Conservation (phyloP, 2,113 vertebrate genomes). For the Callocephalon fimbriatum region DNA sequence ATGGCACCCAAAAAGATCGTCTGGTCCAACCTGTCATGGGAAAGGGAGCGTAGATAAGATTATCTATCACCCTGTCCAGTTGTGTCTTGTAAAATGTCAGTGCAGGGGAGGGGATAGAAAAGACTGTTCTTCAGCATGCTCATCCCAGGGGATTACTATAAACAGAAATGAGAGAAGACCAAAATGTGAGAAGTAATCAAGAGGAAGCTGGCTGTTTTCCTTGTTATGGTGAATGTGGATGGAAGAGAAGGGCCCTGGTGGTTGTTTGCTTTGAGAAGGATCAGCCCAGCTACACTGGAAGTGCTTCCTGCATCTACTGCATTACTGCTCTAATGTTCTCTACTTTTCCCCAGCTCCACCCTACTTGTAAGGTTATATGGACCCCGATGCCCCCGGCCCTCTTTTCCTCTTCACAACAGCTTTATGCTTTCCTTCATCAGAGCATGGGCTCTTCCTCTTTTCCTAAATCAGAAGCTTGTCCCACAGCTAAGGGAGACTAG, state of each 20-base stretch:
- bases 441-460: not conserved
- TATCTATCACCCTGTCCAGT: not conserved
- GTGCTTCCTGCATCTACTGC: not conserved
- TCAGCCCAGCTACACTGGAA: not conserved
- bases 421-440: not conserved
- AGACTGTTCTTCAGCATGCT: not conserved
- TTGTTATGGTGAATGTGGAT: not conserved
- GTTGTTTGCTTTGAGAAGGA: not conserved
- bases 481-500: not conserved
- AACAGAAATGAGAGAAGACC: not conserved
- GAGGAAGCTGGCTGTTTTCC: not conserved
- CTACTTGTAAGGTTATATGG: not conserved
- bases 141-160: not conserved
- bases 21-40: not conserved
- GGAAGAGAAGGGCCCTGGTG: not conserved
- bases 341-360: not conserved
- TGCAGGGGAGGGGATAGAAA: not conserved
- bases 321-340: not conserved
- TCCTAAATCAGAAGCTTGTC: not conserved
- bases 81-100: accelerated
- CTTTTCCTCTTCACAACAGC: not conserved
- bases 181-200: not conserved
- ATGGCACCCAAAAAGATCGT: not conserved
- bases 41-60: not conserved
- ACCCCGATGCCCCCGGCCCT: accelerated